Evolutionary conservation across 2,888 invertebrate species (phyloP), one percentile per base, ranked within the genome.

Genomic region (Keiferia lycopersicella): DNA sequence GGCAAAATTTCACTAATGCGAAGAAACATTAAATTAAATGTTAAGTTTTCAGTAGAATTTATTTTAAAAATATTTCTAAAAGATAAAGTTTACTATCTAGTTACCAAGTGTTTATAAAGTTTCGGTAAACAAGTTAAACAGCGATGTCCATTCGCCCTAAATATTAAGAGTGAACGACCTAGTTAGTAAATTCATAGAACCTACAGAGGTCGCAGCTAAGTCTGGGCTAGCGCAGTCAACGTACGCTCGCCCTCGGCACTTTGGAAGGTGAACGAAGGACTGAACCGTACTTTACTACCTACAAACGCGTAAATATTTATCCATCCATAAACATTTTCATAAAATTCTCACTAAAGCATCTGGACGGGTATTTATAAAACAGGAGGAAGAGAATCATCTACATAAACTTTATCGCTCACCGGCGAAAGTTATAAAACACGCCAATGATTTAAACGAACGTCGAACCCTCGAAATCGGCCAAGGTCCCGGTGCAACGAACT

Each of bases 401-500:
- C 82, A 77, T 83, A 83, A 88, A 88, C 82, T 90, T 87, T 88
- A 89, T 85, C 80, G 82, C 75, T 81, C 78, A 74, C 76, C 81
- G 84, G 79, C 79, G 80, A 89, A 88, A 87, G 84, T 84, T 85
- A 79, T 86, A 88, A 89, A 90, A 86, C 83, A 80, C 71, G 71
- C 73, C 72, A 74, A 75, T 76, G 79, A 76, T 78, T 78, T 78
- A 73, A 77, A 75, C 78, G 71, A 76, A 75, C 78, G 71, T 82
- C 85, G 88, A 91, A 89, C 89, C 81, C 83, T 85, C 82, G 82
- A 90, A 90, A 84, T 91, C 90, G 91, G 91, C 91, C 91, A 91
- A 91, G 91, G 91, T 88, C 86, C 74, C 77, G 90, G 85, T 80
- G 41, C 83, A 80, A 70, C 82, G 87, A 89, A 86, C 89, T 78